A percentile compares a stretch with the other conserved stretches of the same genome.
These are phyloP conservation scores for Delphinus delphis DNA, from an alignment of 2,113 vertebrate genomes.

Conservation along the genomic window DNA sequence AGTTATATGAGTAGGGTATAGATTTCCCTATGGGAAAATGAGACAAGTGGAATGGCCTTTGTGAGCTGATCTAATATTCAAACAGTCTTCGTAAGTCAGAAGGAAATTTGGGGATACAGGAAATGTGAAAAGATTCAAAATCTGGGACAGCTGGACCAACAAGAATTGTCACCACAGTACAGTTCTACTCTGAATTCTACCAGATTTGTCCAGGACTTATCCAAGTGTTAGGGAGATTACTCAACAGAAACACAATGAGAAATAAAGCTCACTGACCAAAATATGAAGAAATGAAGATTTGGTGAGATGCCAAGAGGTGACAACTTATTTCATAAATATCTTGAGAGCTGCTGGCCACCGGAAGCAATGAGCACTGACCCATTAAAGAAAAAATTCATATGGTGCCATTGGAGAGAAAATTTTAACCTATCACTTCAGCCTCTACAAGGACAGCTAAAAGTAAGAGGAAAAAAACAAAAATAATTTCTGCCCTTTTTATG, in stretches of 20 bases:
- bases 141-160: not conserved
- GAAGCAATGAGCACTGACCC: not conserved
- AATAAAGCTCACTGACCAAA: not conserved
- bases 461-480: not conserved
- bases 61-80: not conserved
- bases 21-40: not conserved
- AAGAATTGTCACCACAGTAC: not conserved
- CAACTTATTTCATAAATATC: constrained; percentile 38
- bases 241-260: not conserved
- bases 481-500: not conserved
- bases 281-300: not conserved
- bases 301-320: not conserved
- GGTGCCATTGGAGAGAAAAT: not conserved
- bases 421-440: not conserved
- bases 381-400: not conserved
- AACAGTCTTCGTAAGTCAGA: not conserved
- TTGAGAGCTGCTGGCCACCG: not conserved
- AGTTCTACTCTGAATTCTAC: not conserved
- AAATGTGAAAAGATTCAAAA: not conserved
- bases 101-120: not conserved
- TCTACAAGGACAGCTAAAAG: constrained; percentile 20
- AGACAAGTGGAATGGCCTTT: not conserved
- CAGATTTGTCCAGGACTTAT: not conserved
- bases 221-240: not conserved
- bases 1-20: not conserved